Percentiles rank a stretch among this genome's conserved stretches.
phyloP scores from a whole-genome alignment of 2,113 vertebrate genomes.

The Laterallus jamaicensis region DNA sequence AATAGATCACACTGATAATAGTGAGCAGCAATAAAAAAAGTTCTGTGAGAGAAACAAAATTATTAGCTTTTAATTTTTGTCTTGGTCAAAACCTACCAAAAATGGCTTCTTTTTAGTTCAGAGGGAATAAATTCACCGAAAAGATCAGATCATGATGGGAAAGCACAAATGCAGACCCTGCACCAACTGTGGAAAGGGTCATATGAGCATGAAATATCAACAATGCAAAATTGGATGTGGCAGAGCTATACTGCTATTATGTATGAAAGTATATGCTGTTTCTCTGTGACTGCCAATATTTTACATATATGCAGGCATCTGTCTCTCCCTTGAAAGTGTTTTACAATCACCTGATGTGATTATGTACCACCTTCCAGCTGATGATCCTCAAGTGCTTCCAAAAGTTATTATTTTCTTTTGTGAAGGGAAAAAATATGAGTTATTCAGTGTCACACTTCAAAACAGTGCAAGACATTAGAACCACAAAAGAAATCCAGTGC shows the following conservation, averaged over 20 bases:
- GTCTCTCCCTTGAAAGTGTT: background rate
- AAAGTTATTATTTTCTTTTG: background rate
- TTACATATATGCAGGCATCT: background rate
- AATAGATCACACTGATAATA: background rate
- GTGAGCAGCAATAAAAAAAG: background rate
- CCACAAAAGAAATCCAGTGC: background rate
- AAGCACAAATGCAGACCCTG: background rate
- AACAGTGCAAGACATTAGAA: background rate
- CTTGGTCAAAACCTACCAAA: background rate
- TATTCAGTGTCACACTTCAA: background rate
- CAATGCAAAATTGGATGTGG: background rate
- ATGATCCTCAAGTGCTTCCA: background rate
- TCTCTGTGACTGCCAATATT: background rate
- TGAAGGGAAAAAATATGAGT: background rate
- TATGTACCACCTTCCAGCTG: background rate
- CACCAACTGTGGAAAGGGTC: background rate
- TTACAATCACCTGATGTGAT: background rate
- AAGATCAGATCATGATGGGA: background rate
- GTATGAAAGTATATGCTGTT: background rate
- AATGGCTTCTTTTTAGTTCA: background rate
- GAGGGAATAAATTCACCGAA: background rate
- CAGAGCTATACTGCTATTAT: background rate
- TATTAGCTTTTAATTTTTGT: background rate
- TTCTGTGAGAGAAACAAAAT: background rate
- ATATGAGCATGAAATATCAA: background rate